Evolutionary conservation across 2,113 vertebrate species (phyloP).

Genomic region (Nestor notabilis): DNA sequence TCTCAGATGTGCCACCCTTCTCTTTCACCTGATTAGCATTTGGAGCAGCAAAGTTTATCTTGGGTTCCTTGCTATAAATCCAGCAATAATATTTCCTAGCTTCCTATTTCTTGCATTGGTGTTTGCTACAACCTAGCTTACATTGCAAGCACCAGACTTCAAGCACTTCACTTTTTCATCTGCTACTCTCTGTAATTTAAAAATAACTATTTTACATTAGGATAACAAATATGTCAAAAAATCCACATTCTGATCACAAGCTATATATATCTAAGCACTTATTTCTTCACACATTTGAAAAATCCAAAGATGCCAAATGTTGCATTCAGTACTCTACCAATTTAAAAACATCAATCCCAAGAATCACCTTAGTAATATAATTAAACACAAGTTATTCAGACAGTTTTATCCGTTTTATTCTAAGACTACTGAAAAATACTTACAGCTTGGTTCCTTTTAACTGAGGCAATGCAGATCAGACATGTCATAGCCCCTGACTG

Average conservation of each 20-base stretch:
- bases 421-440: slow-evolving; percentile 50
- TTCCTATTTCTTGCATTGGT: background rate
- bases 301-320: background rate
- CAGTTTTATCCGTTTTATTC: background rate
- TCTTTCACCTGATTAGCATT: background rate
- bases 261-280: background rate
- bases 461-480: slow-evolving; percentile 95
- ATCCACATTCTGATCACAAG: background rate
- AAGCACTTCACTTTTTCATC: background rate
- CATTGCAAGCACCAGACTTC: background rate
- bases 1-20: background rate
- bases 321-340: background rate
- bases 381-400: background rate
- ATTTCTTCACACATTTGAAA: background rate
- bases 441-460: slow-evolving; percentile 93
- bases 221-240: background rate
- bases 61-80: background rate
- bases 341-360: background rate
- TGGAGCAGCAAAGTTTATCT: background rate
- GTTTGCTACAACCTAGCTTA: background rate
- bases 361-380: background rate
- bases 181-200: background rate
- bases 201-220: background rate
- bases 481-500: slow-evolving; percentile 93
- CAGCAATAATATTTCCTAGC: background rate